phyloP scores from a whole-genome alignment of 2,888 invertebrate genomes.

The Ormyrus labotus region DNA sequence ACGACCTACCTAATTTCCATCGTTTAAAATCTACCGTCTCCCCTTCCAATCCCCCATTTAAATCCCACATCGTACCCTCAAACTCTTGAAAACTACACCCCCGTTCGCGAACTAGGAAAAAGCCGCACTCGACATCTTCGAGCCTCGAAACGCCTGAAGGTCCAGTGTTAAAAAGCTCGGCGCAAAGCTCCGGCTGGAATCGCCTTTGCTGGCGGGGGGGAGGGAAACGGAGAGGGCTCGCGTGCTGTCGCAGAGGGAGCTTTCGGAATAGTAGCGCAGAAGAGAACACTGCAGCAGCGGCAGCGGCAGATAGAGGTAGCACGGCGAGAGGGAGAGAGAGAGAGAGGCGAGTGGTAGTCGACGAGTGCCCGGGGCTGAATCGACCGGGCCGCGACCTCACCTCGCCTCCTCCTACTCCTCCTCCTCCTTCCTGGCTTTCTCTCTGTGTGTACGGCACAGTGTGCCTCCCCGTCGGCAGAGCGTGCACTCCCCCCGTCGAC shows the following conservation, averaged over 20 bases:
- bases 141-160: too few species aligned
- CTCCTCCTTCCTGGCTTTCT: slow-evolving; percentile 57
- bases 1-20: too few species aligned
- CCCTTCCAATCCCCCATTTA: too few species aligned
- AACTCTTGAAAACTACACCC: too few species aligned
- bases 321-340: slow-evolving; percentile 18
- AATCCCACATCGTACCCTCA: too few species aligned
- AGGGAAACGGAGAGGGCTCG: too few species aligned
- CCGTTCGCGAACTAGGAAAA: too few species aligned
- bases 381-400: slow-evolving; percentile 68
- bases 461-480: slow-evolving; percentile 40
- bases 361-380: slow-evolving; percentile 73
- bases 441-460: slow-evolving; percentile 48
- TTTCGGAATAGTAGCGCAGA: slow-evolving; percentile 24
- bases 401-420: slow-evolving; percentile 56
- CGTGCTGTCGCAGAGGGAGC: background rate
- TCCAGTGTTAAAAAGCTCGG: too few species aligned
- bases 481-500: slow-evolving; percentile 56
- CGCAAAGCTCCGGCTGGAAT: too few species aligned
- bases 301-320: slow-evolving; percentile 49
- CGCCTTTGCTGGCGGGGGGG: too few species aligned
- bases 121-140: too few species aligned
- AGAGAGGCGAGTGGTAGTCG: slow-evolving; percentile 46
- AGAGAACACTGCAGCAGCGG: slow-evolving; percentile 1
- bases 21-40: too few species aligned